Evolutionary conservation across 1,140 invertebrate species (phyloP).

Genomic region (Zaprionus capensis): DNA sequence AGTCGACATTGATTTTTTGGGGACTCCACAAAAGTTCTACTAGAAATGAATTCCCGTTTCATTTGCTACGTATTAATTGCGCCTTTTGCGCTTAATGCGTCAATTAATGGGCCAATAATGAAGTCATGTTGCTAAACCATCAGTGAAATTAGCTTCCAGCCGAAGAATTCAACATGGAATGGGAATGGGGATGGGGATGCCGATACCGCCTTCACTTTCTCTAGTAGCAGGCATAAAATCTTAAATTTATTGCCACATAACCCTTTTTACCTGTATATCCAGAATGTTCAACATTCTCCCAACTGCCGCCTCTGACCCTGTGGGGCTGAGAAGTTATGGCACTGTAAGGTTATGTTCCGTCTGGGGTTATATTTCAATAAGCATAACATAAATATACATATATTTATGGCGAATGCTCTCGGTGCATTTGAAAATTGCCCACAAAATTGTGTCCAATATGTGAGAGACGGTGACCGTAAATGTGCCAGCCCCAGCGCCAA

Average conservation of each 20-base stretch:
- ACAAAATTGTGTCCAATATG: constrained; percentile 68
- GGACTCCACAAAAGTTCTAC: constrained; percentile 44
- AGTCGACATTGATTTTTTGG: constrained; percentile 67
- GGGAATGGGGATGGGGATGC: background rate
- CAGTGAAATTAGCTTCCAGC: constrained; percentile 12
- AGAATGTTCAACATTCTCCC: background rate
- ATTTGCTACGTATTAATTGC: constrained; percentile 48
- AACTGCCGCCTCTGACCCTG: background rate
- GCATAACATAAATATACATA: constrained; percentile 66
- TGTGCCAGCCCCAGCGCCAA: constrained; percentile 47
- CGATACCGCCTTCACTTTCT: constrained; percentile 22
- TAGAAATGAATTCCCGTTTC: constrained; percentile 10
- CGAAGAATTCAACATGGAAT: background rate
- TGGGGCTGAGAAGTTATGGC: background rate
- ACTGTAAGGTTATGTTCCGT: constrained; percentile 25
- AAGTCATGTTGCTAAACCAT: constrained; percentile 31
- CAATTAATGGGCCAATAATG: constrained; percentile 62
- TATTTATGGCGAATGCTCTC: constrained; percentile 72
- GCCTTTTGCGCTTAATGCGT: constrained; percentile 49
- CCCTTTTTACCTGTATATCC: constrained; percentile 50
- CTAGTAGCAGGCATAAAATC: constrained; percentile 45
- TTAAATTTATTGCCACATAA: constrained; percentile 46
- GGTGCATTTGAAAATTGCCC: constrained; percentile 78
- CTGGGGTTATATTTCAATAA: constrained; percentile 66
- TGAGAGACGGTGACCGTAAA: constrained; percentile 66